Percentiles rank a stretch among this genome's conserved stretches.
phyloP scores from a whole-genome alignment of 2,113 vertebrate genomes.

The Platysternon megacephalum region DNA sequence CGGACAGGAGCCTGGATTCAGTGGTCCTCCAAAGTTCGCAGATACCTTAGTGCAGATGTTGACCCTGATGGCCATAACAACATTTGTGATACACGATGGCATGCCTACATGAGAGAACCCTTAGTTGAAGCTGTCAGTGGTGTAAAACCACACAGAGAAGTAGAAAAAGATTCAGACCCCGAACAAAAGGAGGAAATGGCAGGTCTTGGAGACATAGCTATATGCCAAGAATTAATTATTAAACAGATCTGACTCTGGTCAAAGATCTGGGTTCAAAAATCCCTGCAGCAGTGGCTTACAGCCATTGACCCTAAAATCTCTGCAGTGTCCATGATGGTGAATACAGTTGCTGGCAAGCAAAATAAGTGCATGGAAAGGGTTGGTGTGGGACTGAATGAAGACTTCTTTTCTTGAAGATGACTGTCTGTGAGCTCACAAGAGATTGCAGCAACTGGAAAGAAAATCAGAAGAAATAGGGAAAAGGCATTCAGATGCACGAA shows the following conservation, averaged over 20 bases:
- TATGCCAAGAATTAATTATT: neutral
- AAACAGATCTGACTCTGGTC: neutral
- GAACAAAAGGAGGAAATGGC: neutral
- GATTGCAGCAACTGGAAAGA: neutral
- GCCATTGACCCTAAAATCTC: neutral
- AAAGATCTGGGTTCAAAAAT: neutral
- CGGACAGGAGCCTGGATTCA: neutral
- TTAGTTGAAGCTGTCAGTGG: neutral
- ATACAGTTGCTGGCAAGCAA: neutral
- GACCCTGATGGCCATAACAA: no score
- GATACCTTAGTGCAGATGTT: neutral
- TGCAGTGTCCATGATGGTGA: neutral
- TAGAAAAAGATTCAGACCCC: neutral
- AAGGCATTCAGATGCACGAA: neutral
- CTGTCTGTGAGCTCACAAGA: neutral
- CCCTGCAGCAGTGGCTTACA: no score
- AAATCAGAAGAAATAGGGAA: neutral
- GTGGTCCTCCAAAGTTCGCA: neutral
- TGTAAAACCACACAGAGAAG: neutral
- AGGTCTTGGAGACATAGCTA: neutral
- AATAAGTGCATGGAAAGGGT: no score
- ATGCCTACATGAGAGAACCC: neutral
- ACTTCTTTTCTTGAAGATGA: neutral
- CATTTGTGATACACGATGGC: neutral
- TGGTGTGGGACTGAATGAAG: neutral